Evolutionary conservation across 2,888 invertebrate species (phyloP), one percentile per base, ranked within the genome.

Genomic region (Aspidapion aeneum): DNA sequence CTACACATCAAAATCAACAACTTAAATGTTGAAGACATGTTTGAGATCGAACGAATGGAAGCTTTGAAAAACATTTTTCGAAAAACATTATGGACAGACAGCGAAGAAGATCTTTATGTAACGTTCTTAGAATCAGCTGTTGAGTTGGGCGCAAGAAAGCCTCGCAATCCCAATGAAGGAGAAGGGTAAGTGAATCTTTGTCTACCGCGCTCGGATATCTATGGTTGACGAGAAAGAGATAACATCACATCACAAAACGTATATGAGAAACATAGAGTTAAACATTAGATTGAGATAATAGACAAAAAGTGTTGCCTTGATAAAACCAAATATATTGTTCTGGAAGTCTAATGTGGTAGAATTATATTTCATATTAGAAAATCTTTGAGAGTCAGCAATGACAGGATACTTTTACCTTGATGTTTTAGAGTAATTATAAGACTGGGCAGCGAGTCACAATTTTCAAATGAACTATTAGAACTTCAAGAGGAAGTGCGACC

Each of bases 141-240:
- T 3, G 90, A 93, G 73, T 82, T 93, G 72, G 96, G 96, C 1
- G 94, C 93, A 0, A 83, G 94, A 49, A 79, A 91, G 64, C 95
- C 95, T 0, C 75, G 93, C 55, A 87, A 89, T 72, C 95, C 95
- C 0, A 88, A 87, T 67, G 93, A 94, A 74, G 90, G 91, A 54
- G 94, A 95, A 81, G 95, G 95, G 94, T 91, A 80, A 77, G 55
- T n/a, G n/a, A n/a, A n/a, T n/a, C n/a, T n/a, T n/a, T n/a, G n/a
- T n/a, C n/a, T n/a, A n/a, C n/a, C n/a, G n/a, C n/a, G n/a, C n/a
- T n/a, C n/a, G n/a, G n/a, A n/a, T n/a, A n/a, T n/a, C n/a, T n/a
- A n/a, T n/a, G n/a, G n/a, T n/a, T n/a, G n/a, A n/a, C n/a, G n/a
- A n/a, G n/a, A n/a, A n/a, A n/a, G n/a, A n/a, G n/a, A n/a, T n/a